Conservation (phyloP, 2,113 vertebrate genomes). For the Progne subis region DNA sequence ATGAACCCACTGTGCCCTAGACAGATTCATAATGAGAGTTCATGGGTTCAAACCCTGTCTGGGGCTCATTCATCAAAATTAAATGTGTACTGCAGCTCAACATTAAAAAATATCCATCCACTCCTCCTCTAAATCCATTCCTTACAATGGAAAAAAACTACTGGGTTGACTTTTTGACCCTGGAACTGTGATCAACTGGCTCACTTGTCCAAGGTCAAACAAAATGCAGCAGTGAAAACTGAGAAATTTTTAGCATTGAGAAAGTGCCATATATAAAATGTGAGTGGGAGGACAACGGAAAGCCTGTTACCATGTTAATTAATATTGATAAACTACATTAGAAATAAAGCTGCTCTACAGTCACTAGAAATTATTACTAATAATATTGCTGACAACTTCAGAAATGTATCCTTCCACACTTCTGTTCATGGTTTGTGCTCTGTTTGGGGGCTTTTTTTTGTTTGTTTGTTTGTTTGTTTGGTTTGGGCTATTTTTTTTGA, state of each 20-base stretch:
- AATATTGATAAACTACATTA: not conserved
- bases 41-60: slow-evolving; percentile 66
- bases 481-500: not conserved
- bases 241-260: not conserved
- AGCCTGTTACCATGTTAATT: not conserved
- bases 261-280: not conserved
- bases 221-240: slow-evolving; percentile 23
- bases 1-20: slow-evolving; percentile 65
- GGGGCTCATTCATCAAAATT: slow-evolving; percentile 70
- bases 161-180: slow-evolving; percentile 40
- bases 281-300: not conserved
- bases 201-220: slow-evolving; percentile 46
- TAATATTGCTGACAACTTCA: not conserved
- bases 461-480: not conserved
- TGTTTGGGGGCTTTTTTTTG: not conserved
- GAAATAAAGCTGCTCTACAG: not conserved
- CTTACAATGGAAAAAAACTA: slow-evolving; percentile 29
- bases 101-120: slow-evolving; percentile 53
- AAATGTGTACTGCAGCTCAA: slow-evolving; percentile 40
- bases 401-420: not conserved
- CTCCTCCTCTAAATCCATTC: slow-evolving; percentile 38
- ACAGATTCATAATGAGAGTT: slow-evolving; percentile 72
- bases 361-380: not conserved
- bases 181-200: slow-evolving; percentile 27
- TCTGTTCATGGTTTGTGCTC: not conserved